phyloP scores from a whole-genome alignment of 2,888 invertebrate genomes.

The Tenthredo distinguenda region DNA sequence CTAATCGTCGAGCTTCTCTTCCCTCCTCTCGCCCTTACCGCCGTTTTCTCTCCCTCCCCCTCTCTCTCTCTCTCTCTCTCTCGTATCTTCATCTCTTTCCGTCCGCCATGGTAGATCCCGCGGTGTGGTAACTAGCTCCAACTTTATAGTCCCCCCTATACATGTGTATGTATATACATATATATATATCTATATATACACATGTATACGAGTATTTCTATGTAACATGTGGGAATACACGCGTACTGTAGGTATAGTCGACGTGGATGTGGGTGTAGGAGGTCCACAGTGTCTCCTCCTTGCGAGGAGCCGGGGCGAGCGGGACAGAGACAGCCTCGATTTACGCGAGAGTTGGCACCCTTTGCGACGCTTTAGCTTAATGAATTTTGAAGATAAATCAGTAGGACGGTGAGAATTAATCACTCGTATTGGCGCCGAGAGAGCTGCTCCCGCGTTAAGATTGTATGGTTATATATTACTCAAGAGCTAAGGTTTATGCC shows the following conservation, averaged over 20 bases:
- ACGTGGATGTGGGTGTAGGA: not conserved
- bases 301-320: not conserved
- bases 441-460: conserved; percentile 6
- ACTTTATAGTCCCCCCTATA: conserved; percentile 57
- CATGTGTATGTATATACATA: not conserved
- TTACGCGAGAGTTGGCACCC: conserved; percentile 52
- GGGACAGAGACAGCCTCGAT: conserved; percentile 42
- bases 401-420: conserved; percentile 49
- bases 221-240: not conserved
- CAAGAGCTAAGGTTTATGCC: not conserved
- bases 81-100: not conserved
- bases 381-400: conserved; percentile 53
- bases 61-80: not conserved
- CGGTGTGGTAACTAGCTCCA: conserved; percentile 49
- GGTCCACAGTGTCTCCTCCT: not conserved
- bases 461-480: conserved; percentile 32
- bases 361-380: conserved; percentile 51
- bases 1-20: conserved; percentile 62
- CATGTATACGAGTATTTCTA: not conserved
- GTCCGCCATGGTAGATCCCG: not conserved
- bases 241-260: not conserved
- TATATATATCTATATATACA: no score
- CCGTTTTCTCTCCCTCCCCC: not conserved
- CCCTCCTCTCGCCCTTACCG: conserved; percentile 21
- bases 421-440: conserved; percentile 45